These are phyloP conservation scores for Phasianus colchicus DNA, from an alignment of 2,113 vertebrate genomes.

Conservation along the genomic window DNA sequence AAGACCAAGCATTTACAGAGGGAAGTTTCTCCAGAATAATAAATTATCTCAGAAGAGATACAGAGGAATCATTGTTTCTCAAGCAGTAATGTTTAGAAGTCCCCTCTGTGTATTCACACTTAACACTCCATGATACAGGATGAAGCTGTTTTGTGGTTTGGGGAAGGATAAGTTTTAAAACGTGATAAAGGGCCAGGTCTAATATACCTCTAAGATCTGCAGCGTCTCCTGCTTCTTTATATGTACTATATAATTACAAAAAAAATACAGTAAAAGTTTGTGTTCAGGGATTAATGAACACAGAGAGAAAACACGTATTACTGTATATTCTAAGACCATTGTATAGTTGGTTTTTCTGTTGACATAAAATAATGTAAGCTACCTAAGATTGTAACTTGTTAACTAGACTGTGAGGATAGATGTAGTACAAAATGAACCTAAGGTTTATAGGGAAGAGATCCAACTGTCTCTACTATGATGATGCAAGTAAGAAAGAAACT, in stretches of 20 bases:
- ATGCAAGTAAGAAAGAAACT: not conserved
- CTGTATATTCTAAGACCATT: not conserved
- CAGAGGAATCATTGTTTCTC: slow-evolving; percentile 21
- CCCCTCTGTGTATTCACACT: slow-evolving; percentile 19
- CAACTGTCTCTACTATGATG: not conserved
- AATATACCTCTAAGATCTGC: slow-evolving; percentile 23
- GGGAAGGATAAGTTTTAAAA: slow-evolving; percentile 28
- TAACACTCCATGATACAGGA: not conserved
- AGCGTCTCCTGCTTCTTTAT: slow-evolving; percentile 43
- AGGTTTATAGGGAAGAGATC: not conserved
- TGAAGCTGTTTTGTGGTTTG: slow-evolving; percentile 35
- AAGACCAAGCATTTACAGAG: not conserved
- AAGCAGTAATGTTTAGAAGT: not conserved
- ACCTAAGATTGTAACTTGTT: not conserved
- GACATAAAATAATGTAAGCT: not conserved
- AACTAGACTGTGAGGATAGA: not conserved
- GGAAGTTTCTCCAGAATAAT: slow-evolving; percentile 7
- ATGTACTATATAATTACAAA: slow-evolving; percentile 19
- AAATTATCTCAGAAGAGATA: slow-evolving; percentile 16
- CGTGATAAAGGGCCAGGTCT: not conserved
- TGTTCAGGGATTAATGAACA: not conserved
- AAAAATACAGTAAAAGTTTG: not conserved
- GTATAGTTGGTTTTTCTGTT: not conserved
- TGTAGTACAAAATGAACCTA: not conserved
- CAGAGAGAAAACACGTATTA: slow-evolving; percentile 33